phyloP scores from a whole-genome alignment of 1,140 invertebrate species.

The Homalodisca vitripennis region DNA sequence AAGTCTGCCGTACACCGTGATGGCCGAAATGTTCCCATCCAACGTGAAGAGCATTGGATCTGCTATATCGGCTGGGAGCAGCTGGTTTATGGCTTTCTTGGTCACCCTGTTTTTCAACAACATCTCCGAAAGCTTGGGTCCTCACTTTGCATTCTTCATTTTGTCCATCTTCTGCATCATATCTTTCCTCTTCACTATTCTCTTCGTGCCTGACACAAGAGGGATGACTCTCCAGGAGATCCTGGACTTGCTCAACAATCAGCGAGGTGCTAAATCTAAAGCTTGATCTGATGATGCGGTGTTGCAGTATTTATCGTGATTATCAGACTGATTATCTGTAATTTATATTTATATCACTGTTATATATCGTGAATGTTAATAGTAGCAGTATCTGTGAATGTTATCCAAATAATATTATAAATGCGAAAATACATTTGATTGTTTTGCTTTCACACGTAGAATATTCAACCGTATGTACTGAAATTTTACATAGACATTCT shows the following conservation, averaged over 20 bases:
- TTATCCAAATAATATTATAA: too few relatives aligned
- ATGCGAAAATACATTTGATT: too few relatives aligned
- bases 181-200: conserved; percentile 60
- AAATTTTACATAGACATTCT: too few relatives aligned
- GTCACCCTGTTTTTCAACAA: conserved; percentile 71
- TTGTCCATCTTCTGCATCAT: conserved; percentile 69
- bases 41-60: conserved; percentile 73
- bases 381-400: too few relatives aligned
- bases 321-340: too few relatives aligned
- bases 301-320: too few relatives aligned
- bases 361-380: too few relatives aligned
- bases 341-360: too few relatives aligned
- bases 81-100: conserved; percentile 77
- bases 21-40: conserved; percentile 78
- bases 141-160: conserved; percentile 73
- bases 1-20: conserved; percentile 80
- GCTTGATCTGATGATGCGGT: too few relatives aligned
- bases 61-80: conserved; percentile 69
- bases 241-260: conserved; percentile 64
- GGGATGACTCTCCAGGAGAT: conserved; percentile 75
- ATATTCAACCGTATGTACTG: too few relatives aligned
- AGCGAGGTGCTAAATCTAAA: too few relatives aligned
- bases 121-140: conserved; percentile 59
- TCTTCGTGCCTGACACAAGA: conserved; percentile 80
- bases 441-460: too few relatives aligned